Evolutionary conservation across 2,113 vertebrate species (phyloP).

Genomic region (Chunga burmeisteri): DNA sequence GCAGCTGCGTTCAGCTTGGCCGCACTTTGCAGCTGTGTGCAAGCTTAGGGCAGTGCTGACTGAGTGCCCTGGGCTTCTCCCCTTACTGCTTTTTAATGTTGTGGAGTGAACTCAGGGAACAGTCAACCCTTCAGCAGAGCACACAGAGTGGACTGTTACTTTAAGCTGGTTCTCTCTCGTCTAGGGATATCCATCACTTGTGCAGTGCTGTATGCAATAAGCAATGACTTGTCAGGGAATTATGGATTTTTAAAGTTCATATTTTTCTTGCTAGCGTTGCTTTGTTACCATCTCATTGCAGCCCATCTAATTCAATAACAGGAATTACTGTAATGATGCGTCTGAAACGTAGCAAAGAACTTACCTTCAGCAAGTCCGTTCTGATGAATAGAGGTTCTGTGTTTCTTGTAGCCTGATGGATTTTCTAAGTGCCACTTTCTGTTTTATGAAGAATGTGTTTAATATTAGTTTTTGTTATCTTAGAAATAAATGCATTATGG

Average conservation of each 20-base stretch:
- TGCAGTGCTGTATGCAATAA: background rate
- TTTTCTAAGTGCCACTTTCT: background rate
- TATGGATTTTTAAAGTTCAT: constrained; percentile 1
- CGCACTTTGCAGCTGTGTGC: background rate
- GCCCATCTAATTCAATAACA: background rate
- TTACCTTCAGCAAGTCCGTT: background rate
- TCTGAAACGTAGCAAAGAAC: background rate
- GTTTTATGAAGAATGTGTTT: background rate
- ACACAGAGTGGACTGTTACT: background rate
- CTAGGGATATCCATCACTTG: background rate
- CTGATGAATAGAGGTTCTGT: background rate
- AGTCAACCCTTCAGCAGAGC: background rate
- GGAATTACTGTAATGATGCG: background rate
- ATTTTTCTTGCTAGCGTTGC: background rate
- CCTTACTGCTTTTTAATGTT: background rate
- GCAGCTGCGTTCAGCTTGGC: background rate
- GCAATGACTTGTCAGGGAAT: constrained; percentile 10
- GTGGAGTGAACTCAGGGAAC: background rate
- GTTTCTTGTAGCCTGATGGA: background rate
- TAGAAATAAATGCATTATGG: background rate
- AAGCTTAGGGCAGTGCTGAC: background rate
- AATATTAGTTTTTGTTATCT: background rate
- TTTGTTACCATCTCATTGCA: background rate
- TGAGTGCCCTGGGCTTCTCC: background rate
- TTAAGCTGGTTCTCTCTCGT: background rate